phyloP scores from a whole-genome alignment of 92 coral and sea anemone species.

The Epizoanthus ramosus region DNA sequence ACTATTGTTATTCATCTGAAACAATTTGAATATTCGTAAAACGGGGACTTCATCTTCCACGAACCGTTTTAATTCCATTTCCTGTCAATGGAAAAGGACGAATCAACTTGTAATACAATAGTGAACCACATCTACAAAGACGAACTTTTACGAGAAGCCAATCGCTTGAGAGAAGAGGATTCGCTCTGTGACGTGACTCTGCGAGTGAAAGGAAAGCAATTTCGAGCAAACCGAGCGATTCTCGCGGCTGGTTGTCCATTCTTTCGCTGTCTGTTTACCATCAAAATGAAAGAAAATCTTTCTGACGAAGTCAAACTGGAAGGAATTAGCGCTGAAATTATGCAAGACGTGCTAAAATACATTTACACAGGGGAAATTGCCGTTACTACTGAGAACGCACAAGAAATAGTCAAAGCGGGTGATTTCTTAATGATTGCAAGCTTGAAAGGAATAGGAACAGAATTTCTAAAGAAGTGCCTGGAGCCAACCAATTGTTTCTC shows the following conservation, averaged over 20 bases:
- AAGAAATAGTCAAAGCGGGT: constrained; percentile 67
- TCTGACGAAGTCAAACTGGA: constrained; percentile 42
- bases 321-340: constrained; percentile 45
- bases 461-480: constrained; percentile 50
- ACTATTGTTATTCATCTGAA: background rate
- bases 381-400: constrained; percentile 59
- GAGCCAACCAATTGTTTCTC: constrained; percentile 56
- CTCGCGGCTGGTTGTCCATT: constrained; percentile 75
- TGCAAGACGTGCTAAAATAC: constrained; percentile 59
- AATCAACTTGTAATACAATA: background rate
- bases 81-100: constrained; percentile 22
- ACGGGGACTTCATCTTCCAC: too few species aligned
- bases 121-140: constrained; percentile 11
- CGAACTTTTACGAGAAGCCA: constrained; percentile 29
- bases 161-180: constrained; percentile 28
- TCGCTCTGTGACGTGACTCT: constrained; percentile 74
- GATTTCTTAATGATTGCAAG: constrained; percentile 64
- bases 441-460: constrained; percentile 53
- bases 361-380: constrained; percentile 72
- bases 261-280: constrained; percentile 69
- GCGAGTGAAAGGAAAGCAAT: constrained; percentile 50
- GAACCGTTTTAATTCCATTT: background rate
- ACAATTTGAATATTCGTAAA: constrained; percentile 5
- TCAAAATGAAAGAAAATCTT: constrained; percentile 52
- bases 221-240: constrained; percentile 69